A percentile compares a stretch with the other conserved stretches of the same genome.
These are phyloP conservation scores for Atta cephalotes DNA, from an alignment of 1,140 invertebrate genomes.

Conservation along the genomic window DNA sequence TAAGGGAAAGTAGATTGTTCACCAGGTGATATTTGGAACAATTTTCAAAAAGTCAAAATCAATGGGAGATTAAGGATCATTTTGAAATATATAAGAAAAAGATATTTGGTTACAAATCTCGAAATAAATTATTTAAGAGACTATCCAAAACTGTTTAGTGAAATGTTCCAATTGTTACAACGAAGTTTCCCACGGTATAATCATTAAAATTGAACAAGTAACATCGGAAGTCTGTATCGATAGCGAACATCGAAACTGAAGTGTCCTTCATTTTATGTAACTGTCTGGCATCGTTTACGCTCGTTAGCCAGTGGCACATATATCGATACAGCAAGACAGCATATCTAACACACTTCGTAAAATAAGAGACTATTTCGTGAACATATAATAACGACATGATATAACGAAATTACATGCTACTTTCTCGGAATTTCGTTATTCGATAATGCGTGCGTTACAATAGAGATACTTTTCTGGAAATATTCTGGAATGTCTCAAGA, in stretches of 20 bases:
- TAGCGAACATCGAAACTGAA: constrained; percentile 38
- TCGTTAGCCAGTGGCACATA: constrained; percentile 29
- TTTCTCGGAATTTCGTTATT: constrained; percentile 17
- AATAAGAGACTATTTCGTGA: constrained; percentile 14
- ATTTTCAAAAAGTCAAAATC: neutral
- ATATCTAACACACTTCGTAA: neutral
- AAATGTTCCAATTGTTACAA: neutral
- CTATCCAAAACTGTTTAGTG: neutral
- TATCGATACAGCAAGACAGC: constrained; percentile 29
- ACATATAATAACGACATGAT: constrained; percentile 5
- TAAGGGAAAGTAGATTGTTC: neutral
- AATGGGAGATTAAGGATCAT: neutral
- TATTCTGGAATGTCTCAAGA: neutral
- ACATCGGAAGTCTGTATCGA: constrained; percentile 51
- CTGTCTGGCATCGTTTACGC: constrained; percentile 56
- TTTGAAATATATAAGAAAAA: neutral
- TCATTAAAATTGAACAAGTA: constrained; percentile 12
- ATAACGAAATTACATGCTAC: constrained; percentile 4
- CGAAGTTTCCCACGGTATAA: neutral
- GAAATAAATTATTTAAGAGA: neutral
- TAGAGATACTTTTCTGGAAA: neutral
- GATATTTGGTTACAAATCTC: neutral
- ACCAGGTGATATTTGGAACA: too few species aligned
- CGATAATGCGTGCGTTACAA: neutral
- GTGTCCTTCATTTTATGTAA: constrained; percentile 60